Evolutionary conservation across 2,888 invertebrate genomes (phyloP).

Genomic region (Ischnura elegans): DNA sequence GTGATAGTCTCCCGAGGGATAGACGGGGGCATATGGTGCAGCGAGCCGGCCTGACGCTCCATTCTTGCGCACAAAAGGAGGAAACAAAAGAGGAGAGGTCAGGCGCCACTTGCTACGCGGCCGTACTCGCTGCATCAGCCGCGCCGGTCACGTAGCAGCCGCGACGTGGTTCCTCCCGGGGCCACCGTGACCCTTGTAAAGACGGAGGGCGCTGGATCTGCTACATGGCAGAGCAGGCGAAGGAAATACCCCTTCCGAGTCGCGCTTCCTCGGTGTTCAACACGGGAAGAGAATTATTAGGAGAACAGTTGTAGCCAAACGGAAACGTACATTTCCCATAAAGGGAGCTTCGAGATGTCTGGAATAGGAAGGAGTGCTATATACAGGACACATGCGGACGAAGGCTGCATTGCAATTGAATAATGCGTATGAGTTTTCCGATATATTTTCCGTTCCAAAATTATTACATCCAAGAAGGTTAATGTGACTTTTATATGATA

Average conservation of each 20-base stretch:
- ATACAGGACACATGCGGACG: too few species aligned
- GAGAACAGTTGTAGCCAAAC: neutral
- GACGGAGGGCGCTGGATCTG: neutral
- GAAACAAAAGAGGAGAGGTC: neutral
- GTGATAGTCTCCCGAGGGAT: neutral
- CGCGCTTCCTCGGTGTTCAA: neutral
- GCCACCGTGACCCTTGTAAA: neutral
- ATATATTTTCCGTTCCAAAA: too few species aligned
- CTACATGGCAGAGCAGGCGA: neutral
- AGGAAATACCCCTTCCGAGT: neutral
- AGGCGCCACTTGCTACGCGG: neutral
- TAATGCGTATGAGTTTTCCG: too few species aligned
- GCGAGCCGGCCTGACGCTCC: neutral
- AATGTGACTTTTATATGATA: too few species aligned
- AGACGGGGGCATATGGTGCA: neutral
- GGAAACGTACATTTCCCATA: neutral
- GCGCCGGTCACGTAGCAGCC: neutral
- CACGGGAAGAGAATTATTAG: constrained; percentile 7
- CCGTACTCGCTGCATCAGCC: neutral
- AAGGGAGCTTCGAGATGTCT: neutral
- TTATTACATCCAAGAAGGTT: too few species aligned
- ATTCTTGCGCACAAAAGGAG: neutral
- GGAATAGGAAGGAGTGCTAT: neutral
- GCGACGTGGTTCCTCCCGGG: neutral
- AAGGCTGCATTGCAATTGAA: too few species aligned